Evolutionary conservation across 92 coral and sea anemone genomes (phyloP), one percentile per base, ranked within the genome.

Genomic region (Phymanthus crucifer): DNA sequence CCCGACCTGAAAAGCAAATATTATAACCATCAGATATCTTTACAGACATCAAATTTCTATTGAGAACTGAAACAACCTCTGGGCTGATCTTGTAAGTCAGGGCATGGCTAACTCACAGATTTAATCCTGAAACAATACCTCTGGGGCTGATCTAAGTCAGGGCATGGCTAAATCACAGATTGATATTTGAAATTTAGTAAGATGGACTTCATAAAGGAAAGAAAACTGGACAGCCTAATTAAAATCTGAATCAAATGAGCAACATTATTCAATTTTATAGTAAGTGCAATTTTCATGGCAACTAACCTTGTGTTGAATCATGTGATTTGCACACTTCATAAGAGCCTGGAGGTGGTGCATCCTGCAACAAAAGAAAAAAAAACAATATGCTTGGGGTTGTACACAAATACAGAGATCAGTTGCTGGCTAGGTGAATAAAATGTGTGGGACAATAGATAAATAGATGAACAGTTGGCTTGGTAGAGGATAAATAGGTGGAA

Each of bases 281-380:
- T n/a, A n/a, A n/a, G n/a, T n/a, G n/a, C n/a, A n/a, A n/a, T n/a
- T n/a, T n/a, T n/a, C n/a, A n/a, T n/a, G n/a, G 29, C 64, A 24
- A 48, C 58, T 40, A 69, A 90, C 99, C 99, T 89, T 96, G 99
- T 2, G 99, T 96, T 24, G 87, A 56, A 77, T 96, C 99, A 66
- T 85, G 89, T 0, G 99, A 96, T 47, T 87, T 88, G 32, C 91
- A 40, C 43, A 96, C 96, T 72, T 96, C 99, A 47, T 96, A 96
- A 11, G 98, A 91, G 7, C 99, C 99, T 52, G 99, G 99, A 18
- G 99, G 99, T 19, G 99, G 99, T 35, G 86, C 87, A 50, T 96
- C 99, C 99, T 96, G 73, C n/a, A 24, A 57, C 9, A 27, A 67
- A 80, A 64, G 0, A 52, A n/a, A n/a, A n/a, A n/a, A n/a, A n/a